Conservation (phyloP, 1,140 invertebrate species). For the Calliphora vicina region DNA sequence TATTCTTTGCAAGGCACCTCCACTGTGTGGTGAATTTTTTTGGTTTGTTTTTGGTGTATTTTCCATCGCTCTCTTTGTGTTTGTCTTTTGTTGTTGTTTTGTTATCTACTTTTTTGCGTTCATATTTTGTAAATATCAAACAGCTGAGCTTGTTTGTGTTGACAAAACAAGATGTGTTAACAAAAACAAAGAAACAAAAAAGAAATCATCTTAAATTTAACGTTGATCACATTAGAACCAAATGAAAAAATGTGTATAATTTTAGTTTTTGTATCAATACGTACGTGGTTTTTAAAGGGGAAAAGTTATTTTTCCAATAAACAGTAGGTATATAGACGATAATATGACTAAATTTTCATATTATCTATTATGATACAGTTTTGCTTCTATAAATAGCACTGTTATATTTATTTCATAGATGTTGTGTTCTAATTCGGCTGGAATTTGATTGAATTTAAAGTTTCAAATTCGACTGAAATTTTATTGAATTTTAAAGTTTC, state of each 20-base stretch:
- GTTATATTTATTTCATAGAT: too few relatives aligned
- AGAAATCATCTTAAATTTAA: neutral
- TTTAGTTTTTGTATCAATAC: neutral
- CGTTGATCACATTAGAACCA: neutral
- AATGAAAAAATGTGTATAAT: neutral
- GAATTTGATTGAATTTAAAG: too few relatives aligned
- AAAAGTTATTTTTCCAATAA: too few relatives aligned
- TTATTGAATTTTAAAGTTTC: too few relatives aligned
- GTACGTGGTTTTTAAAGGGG: too few relatives aligned
- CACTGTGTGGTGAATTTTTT: neutral
- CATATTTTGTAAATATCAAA: constrained; percentile 25
- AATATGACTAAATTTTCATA: too few relatives aligned
- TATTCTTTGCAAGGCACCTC: neutral
- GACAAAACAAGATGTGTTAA: neutral
- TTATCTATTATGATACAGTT: too few relatives aligned
- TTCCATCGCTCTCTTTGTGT: neutral
- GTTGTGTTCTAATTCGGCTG: too few relatives aligned
- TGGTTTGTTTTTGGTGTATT: neutral
- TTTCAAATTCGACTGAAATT: too few relatives aligned
- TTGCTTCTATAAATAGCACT: too few relatives aligned
- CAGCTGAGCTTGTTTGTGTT: constrained; percentile 15
- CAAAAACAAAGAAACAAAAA: neutral
- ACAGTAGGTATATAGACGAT: too few relatives aligned
- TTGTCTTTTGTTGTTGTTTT: neutral
- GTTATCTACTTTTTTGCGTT: neutral